A percentile compares a stretch with the other conserved stretches of the same genome.
phyloP scores from a whole-genome alignment of 2,113 vertebrate species.

The Clarias batrachus region DNA sequence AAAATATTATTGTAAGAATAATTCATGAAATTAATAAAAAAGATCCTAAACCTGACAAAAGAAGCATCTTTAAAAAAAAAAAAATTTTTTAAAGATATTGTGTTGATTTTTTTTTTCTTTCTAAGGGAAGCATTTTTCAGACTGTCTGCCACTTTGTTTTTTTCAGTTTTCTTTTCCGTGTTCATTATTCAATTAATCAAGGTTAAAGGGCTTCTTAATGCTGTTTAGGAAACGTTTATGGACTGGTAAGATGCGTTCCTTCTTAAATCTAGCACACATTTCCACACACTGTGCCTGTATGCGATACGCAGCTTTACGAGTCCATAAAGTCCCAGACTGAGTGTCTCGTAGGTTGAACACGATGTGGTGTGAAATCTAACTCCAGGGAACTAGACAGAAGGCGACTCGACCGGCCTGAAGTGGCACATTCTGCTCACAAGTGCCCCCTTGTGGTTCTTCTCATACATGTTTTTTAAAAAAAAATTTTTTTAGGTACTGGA shows the following conservation, averaged over 20 bases:
- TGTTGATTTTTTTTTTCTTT: background rate
- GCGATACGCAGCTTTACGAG: background rate
- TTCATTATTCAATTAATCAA: too few species aligned
- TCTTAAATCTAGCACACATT: background rate
- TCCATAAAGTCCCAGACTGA: conserved; percentile 5
- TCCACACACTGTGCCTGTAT: background rate
- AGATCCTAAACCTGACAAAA: background rate
- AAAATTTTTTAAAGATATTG: background rate
- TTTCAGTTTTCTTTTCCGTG: too few species aligned
- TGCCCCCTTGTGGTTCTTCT: conserved; percentile 32
- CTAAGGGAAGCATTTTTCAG: background rate
- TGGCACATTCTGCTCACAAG: conserved; percentile 21
- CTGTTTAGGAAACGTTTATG: background rate
- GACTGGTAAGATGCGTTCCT: background rate
- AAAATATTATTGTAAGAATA: background rate
- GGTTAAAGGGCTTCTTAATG: background rate
- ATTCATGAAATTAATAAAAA: background rate
- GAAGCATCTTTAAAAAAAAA: background rate
- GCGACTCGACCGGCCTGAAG: conserved; percentile 32
- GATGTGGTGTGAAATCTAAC: background rate
- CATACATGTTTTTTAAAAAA: background rate
- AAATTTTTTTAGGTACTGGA: conserved; percentile 86
- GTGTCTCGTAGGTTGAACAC: background rate
- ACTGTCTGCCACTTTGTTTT: background rate
- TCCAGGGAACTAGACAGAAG: background rate